Evolutionary conservation across 1,140 invertebrate genomes (phyloP).

Genomic region (Nasonia vitripennis): DNA sequence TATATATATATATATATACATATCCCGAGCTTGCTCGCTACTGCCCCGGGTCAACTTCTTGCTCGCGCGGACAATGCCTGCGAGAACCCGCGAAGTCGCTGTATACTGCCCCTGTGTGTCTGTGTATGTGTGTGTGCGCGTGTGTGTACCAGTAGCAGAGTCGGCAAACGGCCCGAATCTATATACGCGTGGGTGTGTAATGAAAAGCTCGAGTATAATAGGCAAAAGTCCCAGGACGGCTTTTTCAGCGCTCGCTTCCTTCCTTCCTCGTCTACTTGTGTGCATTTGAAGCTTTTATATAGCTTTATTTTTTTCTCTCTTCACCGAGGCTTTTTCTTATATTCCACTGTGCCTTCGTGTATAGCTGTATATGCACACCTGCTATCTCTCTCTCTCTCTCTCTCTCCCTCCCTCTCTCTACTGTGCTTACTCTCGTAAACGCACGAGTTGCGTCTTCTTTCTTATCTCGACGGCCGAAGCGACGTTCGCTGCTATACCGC

Average conservation of each 20-base stretch:
- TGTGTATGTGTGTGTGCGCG: too few relatives aligned
- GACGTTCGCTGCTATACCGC: neutral
- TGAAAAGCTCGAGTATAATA: constrained; percentile 39
- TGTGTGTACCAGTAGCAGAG: too few relatives aligned
- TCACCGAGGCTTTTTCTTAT: neutral
- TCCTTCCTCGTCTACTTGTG: neutral
- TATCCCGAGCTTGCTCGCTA: too few relatives aligned
- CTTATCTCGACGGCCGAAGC: constrained; percentile 26
- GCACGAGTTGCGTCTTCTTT: constrained; percentile 7
- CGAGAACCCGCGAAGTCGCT: constrained; percentile 25
- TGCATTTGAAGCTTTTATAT: neutral
- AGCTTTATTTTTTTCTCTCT: neutral
- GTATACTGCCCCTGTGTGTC: neutral
- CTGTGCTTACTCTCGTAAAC: constrained; percentile 9
- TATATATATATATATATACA: too few relatives aligned
- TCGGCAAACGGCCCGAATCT: neutral
- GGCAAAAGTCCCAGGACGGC: constrained; percentile 22
- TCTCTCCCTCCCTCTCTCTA: neutral
- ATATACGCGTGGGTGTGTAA: neutral
- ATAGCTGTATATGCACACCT: neutral
- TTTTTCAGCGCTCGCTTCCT: neutral
- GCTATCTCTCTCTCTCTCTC: neutral
- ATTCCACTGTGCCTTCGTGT: neutral
- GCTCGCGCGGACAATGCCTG: constrained; percentile 15
- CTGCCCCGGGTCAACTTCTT: neutral